phyloP scores from a whole-genome alignment of 2,888 invertebrate genomes.

The Drosophila subsilvestris region DNA sequence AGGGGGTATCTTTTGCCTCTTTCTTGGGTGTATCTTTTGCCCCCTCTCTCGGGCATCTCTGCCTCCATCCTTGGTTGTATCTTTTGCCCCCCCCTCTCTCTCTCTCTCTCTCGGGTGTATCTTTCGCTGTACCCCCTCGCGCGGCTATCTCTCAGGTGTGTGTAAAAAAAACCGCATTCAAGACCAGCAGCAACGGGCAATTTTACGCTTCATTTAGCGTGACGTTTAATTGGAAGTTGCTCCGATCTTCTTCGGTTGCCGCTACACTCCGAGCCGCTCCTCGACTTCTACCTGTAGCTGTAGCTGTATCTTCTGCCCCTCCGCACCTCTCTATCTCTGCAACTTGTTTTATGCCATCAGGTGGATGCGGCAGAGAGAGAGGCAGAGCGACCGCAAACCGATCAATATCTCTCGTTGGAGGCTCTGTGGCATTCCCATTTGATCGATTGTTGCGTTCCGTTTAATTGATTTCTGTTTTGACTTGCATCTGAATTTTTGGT shows the following conservation, averaged over 20 bases:
- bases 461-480: slow-evolving; percentile 77
- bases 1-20: no score
- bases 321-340: background rate
- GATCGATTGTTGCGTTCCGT: slow-evolving; percentile 68
- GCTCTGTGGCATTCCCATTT: slow-evolving; percentile 42
- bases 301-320: background rate
- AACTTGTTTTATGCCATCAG: slow-evolving; percentile 35
- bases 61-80: background rate
- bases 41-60: no score
- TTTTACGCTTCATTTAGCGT: slow-evolving; percentile 80
- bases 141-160: slow-evolving; percentile 1
- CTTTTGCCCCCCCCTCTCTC: background rate
- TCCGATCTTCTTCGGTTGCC: slow-evolving; percentile 35
- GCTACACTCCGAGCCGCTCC: background rate
- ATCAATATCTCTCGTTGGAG: slow-evolving; percentile 24
- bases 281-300: background rate
- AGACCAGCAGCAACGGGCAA: slow-evolving; percentile 79
- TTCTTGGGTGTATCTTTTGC: no score
- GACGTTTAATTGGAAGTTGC: slow-evolving; percentile 79
- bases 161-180: slow-evolving; percentile 49
- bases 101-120: background rate
- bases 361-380: slow-evolving; percentile 28
- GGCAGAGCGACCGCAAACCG: slow-evolving; percentile 9
- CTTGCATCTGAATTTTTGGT: slow-evolving; percentile 44
- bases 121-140: background rate